phyloP scores from a whole-genome alignment of 2,797 vertebrate species.

The Bucorvus abyssinicus region DNA sequence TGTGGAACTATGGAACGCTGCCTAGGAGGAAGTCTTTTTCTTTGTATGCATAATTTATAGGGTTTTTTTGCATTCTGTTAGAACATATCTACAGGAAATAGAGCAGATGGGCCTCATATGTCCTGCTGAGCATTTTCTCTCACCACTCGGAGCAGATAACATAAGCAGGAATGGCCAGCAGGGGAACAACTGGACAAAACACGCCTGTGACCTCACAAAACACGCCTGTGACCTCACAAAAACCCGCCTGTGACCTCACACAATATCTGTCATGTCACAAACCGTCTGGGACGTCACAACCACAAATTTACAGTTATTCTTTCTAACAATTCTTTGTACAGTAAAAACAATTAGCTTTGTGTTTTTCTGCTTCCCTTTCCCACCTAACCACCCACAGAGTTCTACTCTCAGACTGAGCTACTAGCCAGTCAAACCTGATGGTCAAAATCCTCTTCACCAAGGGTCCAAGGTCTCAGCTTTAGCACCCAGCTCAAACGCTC shows the following conservation, averaged over 20 bases:
- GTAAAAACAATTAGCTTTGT: slow-evolving; percentile 37
- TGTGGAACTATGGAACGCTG: background rate
- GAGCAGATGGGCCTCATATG: background rate
- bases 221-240: too few species aligned
- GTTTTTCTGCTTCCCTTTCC: slow-evolving; percentile 29
- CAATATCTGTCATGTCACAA: too few species aligned
- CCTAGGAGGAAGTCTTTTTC: background rate
- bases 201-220: too few species aligned
- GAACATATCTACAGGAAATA: background rate
- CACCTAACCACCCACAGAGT: slow-evolving; percentile 5
- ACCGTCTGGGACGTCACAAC: too few species aligned
- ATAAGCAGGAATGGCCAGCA: background rate
- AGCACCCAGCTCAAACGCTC: slow-evolving; percentile 42
- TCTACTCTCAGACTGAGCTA: slow-evolving; percentile 27
- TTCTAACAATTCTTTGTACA: too few species aligned
- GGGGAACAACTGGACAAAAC: background rate
- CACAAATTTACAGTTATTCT: too few species aligned
- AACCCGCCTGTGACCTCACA: too few species aligned
- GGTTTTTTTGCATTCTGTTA: background rate
- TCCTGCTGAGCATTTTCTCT: background rate
- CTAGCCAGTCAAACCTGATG: background rate
- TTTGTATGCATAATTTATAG: background rate
- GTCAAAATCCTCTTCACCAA: too few species aligned
- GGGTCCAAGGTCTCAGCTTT: too few species aligned
- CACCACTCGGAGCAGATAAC: background rate